These are phyloP conservation scores for Daboia siamensis DNA, from an alignment of 2,113 vertebrate species.

Conservation along the genomic window DNA sequence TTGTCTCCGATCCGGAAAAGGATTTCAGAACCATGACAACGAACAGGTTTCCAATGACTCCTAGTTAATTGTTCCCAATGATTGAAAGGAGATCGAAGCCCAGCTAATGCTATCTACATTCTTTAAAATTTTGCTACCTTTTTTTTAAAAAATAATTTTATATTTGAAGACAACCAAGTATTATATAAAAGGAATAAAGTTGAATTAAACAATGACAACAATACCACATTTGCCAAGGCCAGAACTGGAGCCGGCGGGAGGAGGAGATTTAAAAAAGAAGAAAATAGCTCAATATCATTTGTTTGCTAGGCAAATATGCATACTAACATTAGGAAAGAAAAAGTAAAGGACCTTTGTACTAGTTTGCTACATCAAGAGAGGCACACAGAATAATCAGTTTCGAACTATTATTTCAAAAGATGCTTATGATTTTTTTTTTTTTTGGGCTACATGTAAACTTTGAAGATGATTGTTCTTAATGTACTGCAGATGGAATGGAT, in stretches of 20 bases:
- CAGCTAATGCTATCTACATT: conserved; percentile 16
- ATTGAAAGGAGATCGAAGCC: background rate
- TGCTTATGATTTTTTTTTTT: conserved; percentile 75
- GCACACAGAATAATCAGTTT: conserved; percentile 80
- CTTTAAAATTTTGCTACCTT: conserved; percentile 19
- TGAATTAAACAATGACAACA: conserved; percentile 57
- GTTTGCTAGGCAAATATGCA: conserved; percentile 78
- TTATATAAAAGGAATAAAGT: conserved; percentile 72
- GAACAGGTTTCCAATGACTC: background rate
- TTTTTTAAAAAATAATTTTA: conserved; percentile 33
- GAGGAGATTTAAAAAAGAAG: conserved; percentile 53
- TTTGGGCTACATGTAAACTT: conserved; percentile 88
- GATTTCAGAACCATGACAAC: background rate
- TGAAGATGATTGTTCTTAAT: conserved; percentile 39
- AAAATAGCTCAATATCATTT: conserved; percentile 84
- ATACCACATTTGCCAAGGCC: conserved; percentile 75
- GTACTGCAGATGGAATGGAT: background rate
- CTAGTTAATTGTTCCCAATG: background rate
- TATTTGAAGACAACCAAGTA: conserved; percentile 67
- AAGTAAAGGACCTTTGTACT: conserved; percentile 80
- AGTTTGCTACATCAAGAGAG: conserved; percentile 87
- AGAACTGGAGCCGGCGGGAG: conserved; percentile 42
- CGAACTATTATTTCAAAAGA: conserved; percentile 81
- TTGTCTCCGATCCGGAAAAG: background rate
- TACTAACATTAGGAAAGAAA: conserved; percentile 81